These are phyloP conservation scores for Euclidia mi DNA, from an alignment of 2,888 invertebrate genomes.

Conservation along the genomic window DNA sequence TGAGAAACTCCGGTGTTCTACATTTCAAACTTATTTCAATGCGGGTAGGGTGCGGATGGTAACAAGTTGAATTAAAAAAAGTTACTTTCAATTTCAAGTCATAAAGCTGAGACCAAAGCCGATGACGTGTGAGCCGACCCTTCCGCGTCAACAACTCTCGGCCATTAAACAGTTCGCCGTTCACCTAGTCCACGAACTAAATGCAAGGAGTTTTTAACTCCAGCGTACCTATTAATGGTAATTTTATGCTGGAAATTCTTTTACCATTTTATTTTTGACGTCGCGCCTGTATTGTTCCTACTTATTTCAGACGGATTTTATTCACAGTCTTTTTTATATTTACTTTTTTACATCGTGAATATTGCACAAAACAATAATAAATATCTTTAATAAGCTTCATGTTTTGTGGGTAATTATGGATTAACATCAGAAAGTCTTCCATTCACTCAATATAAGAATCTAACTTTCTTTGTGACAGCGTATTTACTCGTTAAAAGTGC, in stretches of 20 bases:
- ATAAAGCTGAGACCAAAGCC: conserved; percentile 19
- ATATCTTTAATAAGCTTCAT: not conserved
- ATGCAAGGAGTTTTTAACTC: conserved; percentile 22
- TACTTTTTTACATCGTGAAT: no score
- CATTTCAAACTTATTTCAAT: no score
- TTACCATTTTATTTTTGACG: not conserved
- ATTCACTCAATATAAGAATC: conserved; percentile 8
- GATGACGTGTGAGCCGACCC: conserved; percentile 38
- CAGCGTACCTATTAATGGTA: conserved; percentile 7
- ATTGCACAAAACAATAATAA: no score
- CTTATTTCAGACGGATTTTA: not conserved
- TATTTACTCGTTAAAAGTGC: conserved; percentile 18
- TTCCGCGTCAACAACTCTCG: conserved; percentile 23
- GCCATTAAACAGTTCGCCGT: conserved; percentile 17
- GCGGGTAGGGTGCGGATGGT: not conserved
- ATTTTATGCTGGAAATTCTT: conserved; percentile 17
- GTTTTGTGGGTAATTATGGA: not conserved
- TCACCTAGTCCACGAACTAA: conserved; percentile 7
- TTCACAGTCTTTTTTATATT: not conserved
- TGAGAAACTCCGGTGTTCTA: no score
- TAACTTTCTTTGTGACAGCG: conserved; percentile 3
- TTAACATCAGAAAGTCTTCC: not conserved
- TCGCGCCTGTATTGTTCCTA: not conserved
- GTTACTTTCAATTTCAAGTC: conserved; percentile 14
- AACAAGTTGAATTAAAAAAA: conserved; percentile 1